Evolutionary conservation across 2,888 invertebrate genomes (phyloP).

Genomic region (Yponomeuta sedellus): DNA sequence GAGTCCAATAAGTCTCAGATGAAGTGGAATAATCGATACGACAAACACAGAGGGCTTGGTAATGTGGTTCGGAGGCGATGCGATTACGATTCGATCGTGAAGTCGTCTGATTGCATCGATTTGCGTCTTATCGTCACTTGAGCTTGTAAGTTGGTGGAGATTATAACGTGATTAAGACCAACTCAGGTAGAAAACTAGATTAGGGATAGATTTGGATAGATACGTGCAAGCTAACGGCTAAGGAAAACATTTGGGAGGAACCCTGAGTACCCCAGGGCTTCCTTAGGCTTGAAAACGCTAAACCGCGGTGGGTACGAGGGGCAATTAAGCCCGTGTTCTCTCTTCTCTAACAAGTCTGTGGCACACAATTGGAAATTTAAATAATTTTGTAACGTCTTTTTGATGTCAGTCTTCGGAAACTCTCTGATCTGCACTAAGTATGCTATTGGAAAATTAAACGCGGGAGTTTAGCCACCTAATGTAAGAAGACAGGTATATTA

Average conservation of each 20-base stretch:
- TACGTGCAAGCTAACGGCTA: too few species aligned
- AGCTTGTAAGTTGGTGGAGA: background rate
- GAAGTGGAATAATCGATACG: conserved; percentile 71
- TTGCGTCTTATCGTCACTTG: background rate
- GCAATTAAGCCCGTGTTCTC: too few species aligned
- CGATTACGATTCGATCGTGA: conserved; percentile 17
- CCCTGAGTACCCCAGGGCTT: too few species aligned
- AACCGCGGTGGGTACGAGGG: too few species aligned
- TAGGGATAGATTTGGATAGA: too few species aligned
- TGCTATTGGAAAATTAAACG: conserved; percentile 11
- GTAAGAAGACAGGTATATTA: conserved; percentile 11
- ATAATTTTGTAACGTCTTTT: too few species aligned
- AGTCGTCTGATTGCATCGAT: conserved; percentile 15
- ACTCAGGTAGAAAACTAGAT: too few species aligned
- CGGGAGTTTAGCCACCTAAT: conserved; percentile 13
- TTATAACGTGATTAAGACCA: background rate
- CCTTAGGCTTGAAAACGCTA: too few species aligned
- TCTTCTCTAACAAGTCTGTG: too few species aligned
- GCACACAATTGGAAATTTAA: too few species aligned
- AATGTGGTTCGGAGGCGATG: conserved; percentile 45
- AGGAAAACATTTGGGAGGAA: too few species aligned
- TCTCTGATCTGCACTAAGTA: conserved; percentile 14
- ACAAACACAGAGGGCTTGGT: conserved; percentile 66
- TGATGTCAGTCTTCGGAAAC: conserved; percentile 36
- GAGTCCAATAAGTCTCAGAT: conserved; percentile 64